Evolutionary conservation across 2,113 vertebrate species (phyloP), one percentile per base, ranked within the genome.

Genomic region (Percopsis transmontana): DNA sequence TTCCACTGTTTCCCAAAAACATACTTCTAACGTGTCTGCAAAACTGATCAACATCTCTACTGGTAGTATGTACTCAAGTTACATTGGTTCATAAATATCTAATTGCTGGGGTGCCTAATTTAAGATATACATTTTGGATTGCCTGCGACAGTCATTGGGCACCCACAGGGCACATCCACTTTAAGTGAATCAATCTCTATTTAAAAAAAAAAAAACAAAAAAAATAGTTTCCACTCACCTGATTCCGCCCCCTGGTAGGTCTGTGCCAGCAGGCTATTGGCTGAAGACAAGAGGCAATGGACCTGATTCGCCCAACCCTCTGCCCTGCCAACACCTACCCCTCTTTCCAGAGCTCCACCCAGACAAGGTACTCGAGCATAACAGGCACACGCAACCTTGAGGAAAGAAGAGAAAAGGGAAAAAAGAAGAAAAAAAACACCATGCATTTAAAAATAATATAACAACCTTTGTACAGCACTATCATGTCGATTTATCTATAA

Each of bases 281-380:
- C 91, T 0, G 94, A 89, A 60, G 92, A 90, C 68, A 97, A 76
- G 6, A 97, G 88, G 63, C 91, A 92, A 68, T 94, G 95, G n/a
- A 94, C 85, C 81, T 97, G 94, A 84, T 92, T 93, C 58, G 92
- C 91, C 95, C 95, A 97, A 76, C 92, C 91, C 51, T 96, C 94
- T 0, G 93, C 91, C 66, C 85, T 80, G 13, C 88, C 87, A 8
- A 91, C 89, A 8, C 92, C 92, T 3, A 93, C 90, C 2, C 93
- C 94, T 80, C 94, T 87, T n/a, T 94, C 93, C 71, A 94, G 89
- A 15, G 95, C 90, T 0, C 94, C 92, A 0, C 95, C 95, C 23
- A 97, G 79, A 1, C 92, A 93, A 8, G 95, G 94, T 70, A 97
- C 79, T 12, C 83, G 87, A 2, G 92, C 92, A 0, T 94, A 96